Percentiles rank a stretch among this genome's conserved stretches.
Evolutionary conservation across 2,113 vertebrate species (phyloP).

Genomic region (Suncus etruscus): DNA sequence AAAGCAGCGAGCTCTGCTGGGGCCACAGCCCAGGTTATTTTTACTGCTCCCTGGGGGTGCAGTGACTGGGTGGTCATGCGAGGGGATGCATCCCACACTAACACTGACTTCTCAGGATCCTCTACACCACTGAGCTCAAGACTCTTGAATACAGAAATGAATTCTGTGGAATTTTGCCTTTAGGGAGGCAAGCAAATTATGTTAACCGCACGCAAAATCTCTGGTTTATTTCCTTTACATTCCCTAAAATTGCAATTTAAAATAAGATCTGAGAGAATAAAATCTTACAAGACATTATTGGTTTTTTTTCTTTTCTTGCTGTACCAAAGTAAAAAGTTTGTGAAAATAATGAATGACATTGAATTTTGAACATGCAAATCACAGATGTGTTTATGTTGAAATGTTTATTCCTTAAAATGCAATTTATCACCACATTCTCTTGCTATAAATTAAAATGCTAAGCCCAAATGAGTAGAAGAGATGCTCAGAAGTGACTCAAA

Average conservation of each 20-base stretch:
- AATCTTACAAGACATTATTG: slow-evolving; percentile 3
- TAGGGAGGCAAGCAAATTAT: slow-evolving; percentile 52
- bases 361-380: slow-evolving; percentile 4
- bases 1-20: slow-evolving; percentile 32
- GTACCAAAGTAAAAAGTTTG: slow-evolving; percentile 41
- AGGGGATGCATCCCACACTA: not conserved
- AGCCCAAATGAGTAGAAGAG: not conserved
- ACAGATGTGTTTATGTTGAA: slow-evolving; percentile 51
- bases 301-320: slow-evolving; percentile 26
- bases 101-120: slow-evolving; percentile 15
- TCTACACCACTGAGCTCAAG: not conserved
- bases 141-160: slow-evolving; percentile 47
- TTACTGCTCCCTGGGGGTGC: not conserved
- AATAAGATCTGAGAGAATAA: slow-evolving; percentile 53
- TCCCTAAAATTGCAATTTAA: slow-evolving; percentile 40
- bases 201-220: slow-evolving; percentile 66
- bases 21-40: not conserved
- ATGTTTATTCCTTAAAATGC: slow-evolving; percentile 55
- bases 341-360: slow-evolving; percentile 21
- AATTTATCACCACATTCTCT: slow-evolving; percentile 18
- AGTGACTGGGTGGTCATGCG: no score
- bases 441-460: slow-evolving; percentile 33
- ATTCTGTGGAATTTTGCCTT: slow-evolving; percentile 60
- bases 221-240: slow-evolving; percentile 59
- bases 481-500: slow-evolving; percentile 12